phyloP scores from a whole-genome alignment of 2,888 invertebrate genomes.

The Panorpa germanica region DNA sequence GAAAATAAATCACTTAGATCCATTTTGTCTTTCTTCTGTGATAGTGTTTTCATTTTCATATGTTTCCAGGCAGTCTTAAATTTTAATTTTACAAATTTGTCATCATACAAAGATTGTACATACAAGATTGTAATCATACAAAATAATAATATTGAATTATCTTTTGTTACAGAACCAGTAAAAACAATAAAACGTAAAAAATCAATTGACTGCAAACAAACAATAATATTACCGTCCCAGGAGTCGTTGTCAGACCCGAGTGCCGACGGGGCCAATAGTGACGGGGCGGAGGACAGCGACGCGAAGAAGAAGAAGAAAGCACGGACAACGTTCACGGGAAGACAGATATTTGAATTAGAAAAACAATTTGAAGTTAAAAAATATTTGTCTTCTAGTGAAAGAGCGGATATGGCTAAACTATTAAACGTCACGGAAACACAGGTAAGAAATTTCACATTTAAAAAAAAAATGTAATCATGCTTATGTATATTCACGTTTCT shows the following conservation, averaged over 20 bases:
- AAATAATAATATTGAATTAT: too few relatives aligned
- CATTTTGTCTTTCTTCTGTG: too few relatives aligned
- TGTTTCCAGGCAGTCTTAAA: too few relatives aligned
- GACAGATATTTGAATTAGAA: conserved; percentile 93
- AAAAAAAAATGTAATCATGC: too few relatives aligned
- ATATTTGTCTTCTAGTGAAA: conserved; percentile 84
- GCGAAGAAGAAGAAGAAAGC: conserved; percentile 64
- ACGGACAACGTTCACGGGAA: conserved; percentile 83
- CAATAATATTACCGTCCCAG: conserved; percentile 16
- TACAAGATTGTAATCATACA: too few relatives aligned
- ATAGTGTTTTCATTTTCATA: too few relatives aligned
- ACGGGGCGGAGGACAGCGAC: conserved; percentile 37
- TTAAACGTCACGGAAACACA: conserved; percentile 92
- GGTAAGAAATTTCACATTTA: conserved; percentile 46
- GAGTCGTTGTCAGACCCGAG: conserved; percentile 8
- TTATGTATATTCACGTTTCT: too few relatives aligned
- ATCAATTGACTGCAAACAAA: conserved; percentile 24
- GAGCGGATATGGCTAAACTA: conserved; percentile 86
- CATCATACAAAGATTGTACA: too few relatives aligned
- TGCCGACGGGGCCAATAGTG: conserved; percentile 16
- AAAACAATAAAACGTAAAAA: conserved; percentile 28
- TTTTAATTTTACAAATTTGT: too few relatives aligned
- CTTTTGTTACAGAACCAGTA: conserved; percentile 21
- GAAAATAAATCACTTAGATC: too few relatives aligned
- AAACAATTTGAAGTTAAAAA: conserved; percentile 92